These are phyloP conservation scores for Kryphioiulus occultus DNA, from an alignment of 2,888 invertebrate species.

Conservation along the genomic window DNA sequence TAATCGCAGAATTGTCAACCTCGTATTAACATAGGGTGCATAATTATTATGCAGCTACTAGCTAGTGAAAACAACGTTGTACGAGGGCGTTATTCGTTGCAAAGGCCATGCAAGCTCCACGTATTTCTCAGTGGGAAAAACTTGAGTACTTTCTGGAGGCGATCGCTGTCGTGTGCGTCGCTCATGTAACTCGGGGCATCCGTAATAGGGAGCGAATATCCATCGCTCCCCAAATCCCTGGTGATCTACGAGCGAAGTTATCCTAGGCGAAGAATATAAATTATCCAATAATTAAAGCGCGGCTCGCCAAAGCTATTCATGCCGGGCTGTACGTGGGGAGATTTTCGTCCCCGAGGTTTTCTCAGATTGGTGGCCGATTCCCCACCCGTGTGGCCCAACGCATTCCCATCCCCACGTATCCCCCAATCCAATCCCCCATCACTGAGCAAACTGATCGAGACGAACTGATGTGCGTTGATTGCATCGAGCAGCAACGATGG, in stretches of 20 bases:
- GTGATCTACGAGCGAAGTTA: conserved; percentile 24
- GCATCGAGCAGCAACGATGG: conserved; percentile 39
- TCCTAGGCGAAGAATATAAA: conserved; percentile 32
- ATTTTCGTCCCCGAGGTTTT: conserved; percentile 11
- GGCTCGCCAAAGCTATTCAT: conserved; percentile 10
- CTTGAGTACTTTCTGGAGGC: too few species aligned
- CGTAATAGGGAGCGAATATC: not conserved
- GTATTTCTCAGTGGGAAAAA: too few species aligned
- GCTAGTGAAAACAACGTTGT: too few species aligned
- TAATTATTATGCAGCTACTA: too few species aligned
- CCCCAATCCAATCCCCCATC: conserved; percentile 30
- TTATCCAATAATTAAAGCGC: conserved; percentile 42
- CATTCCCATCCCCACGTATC: too few species aligned
- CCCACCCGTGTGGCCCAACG: not conserved
- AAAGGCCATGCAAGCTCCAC: too few species aligned
- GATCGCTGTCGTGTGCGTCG: not conserved
- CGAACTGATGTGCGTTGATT: conserved; percentile 45
- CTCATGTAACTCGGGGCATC: not conserved
- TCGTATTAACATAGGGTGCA: too few species aligned
- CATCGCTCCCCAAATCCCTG: not conserved
- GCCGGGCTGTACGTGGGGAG: not conserved
- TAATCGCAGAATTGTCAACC: too few species aligned
- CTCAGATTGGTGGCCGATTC: not conserved
- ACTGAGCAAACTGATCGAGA: conserved; percentile 44
- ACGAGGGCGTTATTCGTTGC: too few species aligned